These are phyloP conservation scores for Phrixothrix hirtus DNA, from an alignment of 2,888 invertebrate species.

Conservation along the genomic window DNA sequence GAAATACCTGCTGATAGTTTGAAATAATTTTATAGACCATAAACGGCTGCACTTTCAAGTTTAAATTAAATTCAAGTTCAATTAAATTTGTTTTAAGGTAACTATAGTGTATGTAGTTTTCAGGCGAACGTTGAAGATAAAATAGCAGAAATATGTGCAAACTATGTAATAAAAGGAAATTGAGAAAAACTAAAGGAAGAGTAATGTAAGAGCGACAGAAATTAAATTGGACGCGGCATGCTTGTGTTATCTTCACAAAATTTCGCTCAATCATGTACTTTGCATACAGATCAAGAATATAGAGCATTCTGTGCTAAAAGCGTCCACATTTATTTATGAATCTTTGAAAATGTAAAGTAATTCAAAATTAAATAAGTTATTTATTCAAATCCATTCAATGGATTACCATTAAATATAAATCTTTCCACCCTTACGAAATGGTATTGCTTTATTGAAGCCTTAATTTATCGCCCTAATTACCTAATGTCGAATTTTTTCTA, in stretches of 20 bases:
- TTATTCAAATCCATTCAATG: constrained; percentile 9
- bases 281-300: constrained; percentile 35
- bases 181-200: constrained; percentile 1
- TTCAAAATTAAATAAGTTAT: constrained; percentile 19
- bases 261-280: constrained; percentile 38
- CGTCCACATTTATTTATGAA: constrained; percentile 19
- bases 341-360: constrained; percentile 17
- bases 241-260: constrained; percentile 33
- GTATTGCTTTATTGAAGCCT: no score
- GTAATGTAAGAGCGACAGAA: constrained; percentile 19
- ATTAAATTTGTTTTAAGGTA: no score
- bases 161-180: constrained; percentile 6
- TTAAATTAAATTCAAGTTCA: no score
- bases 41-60: no score
- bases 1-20: no score
- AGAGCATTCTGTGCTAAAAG: constrained; percentile 5
- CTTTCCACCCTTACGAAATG: no score
- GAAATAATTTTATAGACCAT: no score
- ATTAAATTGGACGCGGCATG: constrained; percentile 30
- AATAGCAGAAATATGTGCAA: not conserved
- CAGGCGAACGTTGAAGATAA: not conserved
- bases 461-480: no score
- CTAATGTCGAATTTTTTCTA: no score
- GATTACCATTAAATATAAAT: constrained; percentile 4
- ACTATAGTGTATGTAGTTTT: no score